Conservation (phyloP, 2,113 vertebrate genomes). For the Alligator sinensis region DNA sequence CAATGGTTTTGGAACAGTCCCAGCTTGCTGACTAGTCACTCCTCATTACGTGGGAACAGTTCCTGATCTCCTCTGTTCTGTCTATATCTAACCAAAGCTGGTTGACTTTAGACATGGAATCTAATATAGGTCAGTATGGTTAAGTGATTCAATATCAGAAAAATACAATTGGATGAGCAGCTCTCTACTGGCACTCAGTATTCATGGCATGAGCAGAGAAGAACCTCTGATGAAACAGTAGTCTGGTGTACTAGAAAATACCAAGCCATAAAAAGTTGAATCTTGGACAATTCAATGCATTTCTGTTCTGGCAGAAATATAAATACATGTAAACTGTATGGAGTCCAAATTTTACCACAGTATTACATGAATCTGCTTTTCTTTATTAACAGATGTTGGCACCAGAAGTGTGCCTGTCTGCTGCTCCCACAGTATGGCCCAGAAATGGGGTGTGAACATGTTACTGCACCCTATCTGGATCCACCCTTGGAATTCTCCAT, state of each 20-base stretch:
- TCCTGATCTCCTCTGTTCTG: slow-evolving; percentile 31
- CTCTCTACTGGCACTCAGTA: background rate
- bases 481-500: background rate
- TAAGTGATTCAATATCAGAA: background rate
- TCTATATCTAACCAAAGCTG: slow-evolving; percentile 28
- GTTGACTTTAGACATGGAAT: slow-evolving; percentile 17
- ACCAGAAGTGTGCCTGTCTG: slow-evolving; percentile 24
- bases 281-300: background rate
- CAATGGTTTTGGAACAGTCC: slow-evolving; percentile 7
- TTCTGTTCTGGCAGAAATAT: slow-evolving; percentile 17
- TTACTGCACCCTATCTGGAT: too few relatives aligned
- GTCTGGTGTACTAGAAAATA: background rate
- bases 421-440: background rate
- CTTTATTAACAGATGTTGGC: background rate
- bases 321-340: background rate
- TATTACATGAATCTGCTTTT: background rate
- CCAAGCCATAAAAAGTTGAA: background rate
- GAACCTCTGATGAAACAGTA: background rate
- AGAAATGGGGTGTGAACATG: too few relatives aligned
- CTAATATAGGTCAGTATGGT: background rate
- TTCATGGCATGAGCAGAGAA: background rate
- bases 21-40: slow-evolving; percentile 6
- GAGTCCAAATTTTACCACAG: background rate
- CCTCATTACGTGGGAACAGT: background rate
- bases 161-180: background rate